These are phyloP conservation scores for Drosophila mulleri DNA, from an alignment of 2,888 invertebrate genomes.

Conservation along the genomic window DNA sequence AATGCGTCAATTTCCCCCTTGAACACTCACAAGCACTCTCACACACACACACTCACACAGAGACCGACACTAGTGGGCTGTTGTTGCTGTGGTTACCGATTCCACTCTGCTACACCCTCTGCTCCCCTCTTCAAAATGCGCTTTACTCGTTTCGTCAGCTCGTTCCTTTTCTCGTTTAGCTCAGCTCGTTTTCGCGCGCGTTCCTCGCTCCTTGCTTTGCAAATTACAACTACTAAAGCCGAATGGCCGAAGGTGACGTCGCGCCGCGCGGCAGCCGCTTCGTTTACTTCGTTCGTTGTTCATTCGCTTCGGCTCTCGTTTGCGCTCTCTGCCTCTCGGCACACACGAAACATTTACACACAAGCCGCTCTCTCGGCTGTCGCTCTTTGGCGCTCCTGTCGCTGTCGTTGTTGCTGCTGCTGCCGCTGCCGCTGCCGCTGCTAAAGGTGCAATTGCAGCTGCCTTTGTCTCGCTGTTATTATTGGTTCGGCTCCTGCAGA, in stretches of 20 bases:
- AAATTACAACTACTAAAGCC: slow-evolving; percentile 78
- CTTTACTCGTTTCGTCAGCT: slow-evolving; percentile 28
- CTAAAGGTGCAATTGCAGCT: slow-evolving; percentile 82
- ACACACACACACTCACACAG: slow-evolving; percentile 11
- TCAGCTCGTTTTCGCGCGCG: slow-evolving; percentile 70
- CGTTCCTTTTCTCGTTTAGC: slow-evolving; percentile 37
- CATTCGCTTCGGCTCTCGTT: slow-evolving; percentile 21
- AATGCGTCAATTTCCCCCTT: slow-evolving; percentile 72
- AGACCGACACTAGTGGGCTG: slow-evolving; percentile 10
- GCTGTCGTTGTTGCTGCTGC: not conserved
- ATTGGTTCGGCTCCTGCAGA: slow-evolving; percentile 50
- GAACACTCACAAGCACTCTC: slow-evolving; percentile 12
- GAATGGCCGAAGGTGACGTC: slow-evolving; percentile 65
- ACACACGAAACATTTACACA: not conserved
- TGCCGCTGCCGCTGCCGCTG: slow-evolving; percentile 4
- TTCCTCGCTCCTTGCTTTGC: slow-evolving; percentile 78
- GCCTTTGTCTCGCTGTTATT: slow-evolving; percentile 68
- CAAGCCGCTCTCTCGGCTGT: slow-evolving; percentile 18
- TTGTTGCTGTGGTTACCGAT: slow-evolving; percentile 60
- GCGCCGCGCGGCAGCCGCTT: slow-evolving; percentile 54
- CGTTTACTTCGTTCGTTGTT: slow-evolving; percentile 39
- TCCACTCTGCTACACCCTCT: slow-evolving; percentile 28
- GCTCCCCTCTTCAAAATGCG: slow-evolving; percentile 21
- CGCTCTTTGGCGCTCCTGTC: slow-evolving; percentile 29
- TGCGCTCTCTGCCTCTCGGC: slow-evolving; percentile 22